Evolutionary conservation across 2,113 vertebrate genomes (phyloP).

Genomic region (Dascyllus trimaculatus): DNA sequence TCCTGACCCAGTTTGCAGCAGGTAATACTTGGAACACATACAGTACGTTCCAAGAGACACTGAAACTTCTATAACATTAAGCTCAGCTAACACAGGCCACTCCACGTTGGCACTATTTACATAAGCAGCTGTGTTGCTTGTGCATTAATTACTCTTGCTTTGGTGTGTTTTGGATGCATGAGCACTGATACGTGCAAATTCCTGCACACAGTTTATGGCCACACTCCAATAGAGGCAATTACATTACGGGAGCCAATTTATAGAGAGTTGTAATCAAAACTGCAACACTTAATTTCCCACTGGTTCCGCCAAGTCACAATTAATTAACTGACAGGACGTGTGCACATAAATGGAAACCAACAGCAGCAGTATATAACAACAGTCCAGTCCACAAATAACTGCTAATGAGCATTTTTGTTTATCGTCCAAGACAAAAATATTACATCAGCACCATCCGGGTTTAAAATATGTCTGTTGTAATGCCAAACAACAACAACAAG

Average conservation of each 20-base stretch:
- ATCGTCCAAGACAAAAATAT: too few species aligned
- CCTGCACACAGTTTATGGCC: not conserved
- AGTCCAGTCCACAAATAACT: not conserved
- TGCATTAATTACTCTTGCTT: not conserved
- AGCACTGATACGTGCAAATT: not conserved
- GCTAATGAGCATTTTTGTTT: slow-evolving; percentile 1
- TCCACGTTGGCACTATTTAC: too few species aligned
- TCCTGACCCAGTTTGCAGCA: slow-evolving; percentile 56
- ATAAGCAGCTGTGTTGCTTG: not conserved
- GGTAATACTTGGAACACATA: not conserved
- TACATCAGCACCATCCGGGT: not conserved
- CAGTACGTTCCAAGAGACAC: not conserved
- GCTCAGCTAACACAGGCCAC: not conserved
- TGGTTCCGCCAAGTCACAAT: slow-evolving; percentile 13
- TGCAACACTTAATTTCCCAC: slow-evolving; percentile 11
- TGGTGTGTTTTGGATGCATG: not conserved
- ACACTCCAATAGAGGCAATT: slow-evolving; percentile 14
- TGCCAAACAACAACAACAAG: not conserved
- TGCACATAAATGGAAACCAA: not conserved
- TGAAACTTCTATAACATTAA: not conserved
- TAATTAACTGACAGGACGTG: slow-evolving; percentile 22
- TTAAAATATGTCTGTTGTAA: not conserved
- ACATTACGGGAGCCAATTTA: slow-evolving; percentile 38
- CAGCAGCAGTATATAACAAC: not conserved
- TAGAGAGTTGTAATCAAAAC: slow-evolving; percentile 40